Evolutionary conservation across 2,888 invertebrate species (phyloP), one percentile per base, ranked within the genome.

Genomic region (Meteorus colon): DNA sequence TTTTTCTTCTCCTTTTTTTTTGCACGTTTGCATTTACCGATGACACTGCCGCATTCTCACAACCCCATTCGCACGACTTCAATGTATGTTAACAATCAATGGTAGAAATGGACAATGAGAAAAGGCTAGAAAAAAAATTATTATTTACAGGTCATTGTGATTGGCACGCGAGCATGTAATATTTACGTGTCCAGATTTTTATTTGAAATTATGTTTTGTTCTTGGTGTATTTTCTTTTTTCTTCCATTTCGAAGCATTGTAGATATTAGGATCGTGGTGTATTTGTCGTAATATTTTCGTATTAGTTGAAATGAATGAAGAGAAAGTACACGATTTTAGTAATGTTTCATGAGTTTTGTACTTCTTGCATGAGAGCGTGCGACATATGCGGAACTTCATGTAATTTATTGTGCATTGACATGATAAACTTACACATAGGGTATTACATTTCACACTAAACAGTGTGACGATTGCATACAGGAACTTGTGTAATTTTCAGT

Each of bases 41-140:
- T 55, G 19, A 8, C 55, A 19, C 19, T 55, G 48, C 19, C 16
- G n/a, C 19, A 45, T 68, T 68, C 68, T 48, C 68, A 68, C 34
- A 68, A 68, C 68, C 68, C 27, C 48, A 45, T 68, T 68, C 68
- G 31, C 68, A 68, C 51, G 51, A 60, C 27, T 8, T 6, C 10
- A 27, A 10, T 27, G 29, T n/a, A 62, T 10, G 55, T n/a, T 14
- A 16, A 60, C 19, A 14, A 68, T 68, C 68, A 29, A 68, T 68
- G 48, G 48, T 68, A 48, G n/a, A 68, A 68, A 68, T 51, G 27
- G 29, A 16, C n/a, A 45, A 29, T 68, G 62, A 29, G 14, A 31
- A 29, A 29, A 31, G 16, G 16, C 1, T 14, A 62, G 27, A 51
- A 68, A 31, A 48, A 29, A 48, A 68, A 24, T 27, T 14, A 37